A percentile compares a stretch with the other conserved stretches of the same genome.
Conservation (phyloP, 2,888 invertebrate species). For the Epicampocera succincta region DNA sequence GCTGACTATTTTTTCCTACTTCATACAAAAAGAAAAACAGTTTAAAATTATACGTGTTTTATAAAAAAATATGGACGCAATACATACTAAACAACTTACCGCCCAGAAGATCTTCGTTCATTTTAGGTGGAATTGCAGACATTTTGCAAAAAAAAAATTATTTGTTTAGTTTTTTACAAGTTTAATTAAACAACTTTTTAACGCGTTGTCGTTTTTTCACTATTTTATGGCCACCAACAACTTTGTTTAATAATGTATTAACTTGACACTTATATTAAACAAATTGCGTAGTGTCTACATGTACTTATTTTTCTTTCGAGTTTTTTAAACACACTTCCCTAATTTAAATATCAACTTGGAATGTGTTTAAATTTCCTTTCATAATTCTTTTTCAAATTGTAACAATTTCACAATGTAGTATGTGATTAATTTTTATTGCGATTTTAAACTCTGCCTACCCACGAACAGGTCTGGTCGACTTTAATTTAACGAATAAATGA, state of each 20-base stretch:
- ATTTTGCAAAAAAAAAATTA: conserved; percentile 75
- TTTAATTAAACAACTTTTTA: conserved; percentile 13
- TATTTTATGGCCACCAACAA: conserved; percentile 3
- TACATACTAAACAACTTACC: conserved; percentile 77
- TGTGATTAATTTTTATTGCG: conserved; percentile 9
- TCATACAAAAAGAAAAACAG: conserved; percentile 3
- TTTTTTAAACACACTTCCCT: not conserved
- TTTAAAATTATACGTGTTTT: conserved; percentile 30
- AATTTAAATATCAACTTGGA: not conserved
- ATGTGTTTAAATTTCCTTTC: conserved; percentile 8
- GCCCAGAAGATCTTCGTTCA: conserved; percentile 81
- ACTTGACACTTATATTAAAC: conserved; percentile 7
- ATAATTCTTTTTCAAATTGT: conserved; percentile 1
- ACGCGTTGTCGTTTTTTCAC: not conserved
- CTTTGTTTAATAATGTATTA: conserved; percentile 6
- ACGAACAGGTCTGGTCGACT: conserved; percentile 49
- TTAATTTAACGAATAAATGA: conserved; percentile 49
- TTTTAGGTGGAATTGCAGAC: conserved; percentile 81
- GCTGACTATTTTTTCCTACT: conserved; percentile 44
- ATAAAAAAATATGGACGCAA: conserved; percentile 35
- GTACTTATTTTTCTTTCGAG: not conserved
- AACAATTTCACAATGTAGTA: conserved; percentile 49
- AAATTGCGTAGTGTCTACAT: conserved; percentile 59
- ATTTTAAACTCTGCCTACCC: conserved; percentile 5
- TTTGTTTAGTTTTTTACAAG: conserved; percentile 41